Evolutionary conservation across 2,797 vertebrate species (phyloP).

Genomic region (Rachycentron canadum): DNA sequence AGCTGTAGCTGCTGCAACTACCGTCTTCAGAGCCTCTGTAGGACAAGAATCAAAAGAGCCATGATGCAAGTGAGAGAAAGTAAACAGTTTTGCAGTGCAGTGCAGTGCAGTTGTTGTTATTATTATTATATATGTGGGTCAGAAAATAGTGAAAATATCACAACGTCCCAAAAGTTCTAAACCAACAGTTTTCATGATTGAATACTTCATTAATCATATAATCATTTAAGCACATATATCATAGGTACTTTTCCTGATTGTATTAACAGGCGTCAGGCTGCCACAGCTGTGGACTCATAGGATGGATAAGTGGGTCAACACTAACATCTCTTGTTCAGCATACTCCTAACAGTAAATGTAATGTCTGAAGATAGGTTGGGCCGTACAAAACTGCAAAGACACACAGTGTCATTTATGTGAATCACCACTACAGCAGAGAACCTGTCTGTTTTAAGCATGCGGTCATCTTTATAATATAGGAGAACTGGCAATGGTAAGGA

Average conservation of each 20-base stretch:
- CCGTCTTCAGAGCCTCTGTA: constrained; percentile 90
- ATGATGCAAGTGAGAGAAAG: background rate
- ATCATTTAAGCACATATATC: background rate
- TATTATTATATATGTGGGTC: background rate
- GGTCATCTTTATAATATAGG: background rate
- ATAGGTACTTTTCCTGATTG: background rate
- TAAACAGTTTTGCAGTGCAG: background rate
- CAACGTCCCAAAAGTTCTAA: background rate
- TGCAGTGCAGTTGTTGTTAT: too few species aligned
- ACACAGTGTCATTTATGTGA: background rate
- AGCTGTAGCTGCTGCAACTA: constrained; percentile 87
- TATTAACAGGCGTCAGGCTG: background rate
- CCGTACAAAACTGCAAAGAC: constrained; percentile 3
- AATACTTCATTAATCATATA: background rate
- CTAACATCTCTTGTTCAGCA: background rate
- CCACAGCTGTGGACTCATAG: background rate
- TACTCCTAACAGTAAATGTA: background rate
- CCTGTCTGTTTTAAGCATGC: background rate
- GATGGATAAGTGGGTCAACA: background rate
- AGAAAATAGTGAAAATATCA: background rate
- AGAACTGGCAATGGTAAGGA: background rate
- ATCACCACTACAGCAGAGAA: background rate
- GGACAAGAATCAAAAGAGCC: constrained; percentile 4
- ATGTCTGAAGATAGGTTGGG: constrained; percentile 18
- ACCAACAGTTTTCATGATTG: too few species aligned